Evolutionary conservation across 2,113 vertebrate species (phyloP), one percentile per base, ranked within the genome.

Genomic region (Andinoacara biseriatus): DNA sequence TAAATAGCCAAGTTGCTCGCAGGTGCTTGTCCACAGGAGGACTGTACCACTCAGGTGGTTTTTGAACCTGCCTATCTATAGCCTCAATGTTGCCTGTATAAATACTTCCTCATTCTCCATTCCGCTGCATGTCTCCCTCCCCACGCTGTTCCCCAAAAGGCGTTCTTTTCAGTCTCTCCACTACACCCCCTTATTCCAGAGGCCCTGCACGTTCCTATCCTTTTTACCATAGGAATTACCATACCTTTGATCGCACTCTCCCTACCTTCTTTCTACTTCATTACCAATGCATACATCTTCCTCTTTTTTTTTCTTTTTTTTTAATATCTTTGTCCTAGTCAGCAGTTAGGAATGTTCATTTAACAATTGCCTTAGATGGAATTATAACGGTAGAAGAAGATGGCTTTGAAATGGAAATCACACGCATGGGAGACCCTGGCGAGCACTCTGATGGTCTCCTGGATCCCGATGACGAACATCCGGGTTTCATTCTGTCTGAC

Each of bases 341-440:
- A 94, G 95, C 94, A 95, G 78, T 96, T 94, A 94, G 81, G 89
- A 91, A 90, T 92, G 90, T 93, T 94, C 93, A 89, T 94, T 94
- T 92, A 94, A 93, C 92, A 95, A 94, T 90, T 80, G 87, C 92
- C 93, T 93, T 91, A 92, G 92, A 95, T 95, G 89, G 93, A 94
- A 92, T 93, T 94, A 90, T 91, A 94, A 93, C 83, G 52, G 90
- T 92, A 88, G 92, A 92, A 88, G 78, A 80, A 88, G 78, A 87
- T 18, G 83, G 86, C 95, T 96, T 96, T 96, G 95, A 96, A 96
- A 94, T 96, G 95, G 87, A 93, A 95, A 96, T 95, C n/a, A 17
- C 24, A 18, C 7, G 17, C 87, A 78, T 67, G 77, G 83, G 87
- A 88, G 88, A 80, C 89, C 74, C 77, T 20, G 74, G 83, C 65